These are phyloP conservation scores for Callinectes sapidus DNA, from an alignment of 2,888 invertebrate genomes.

Conservation along the genomic window DNA sequence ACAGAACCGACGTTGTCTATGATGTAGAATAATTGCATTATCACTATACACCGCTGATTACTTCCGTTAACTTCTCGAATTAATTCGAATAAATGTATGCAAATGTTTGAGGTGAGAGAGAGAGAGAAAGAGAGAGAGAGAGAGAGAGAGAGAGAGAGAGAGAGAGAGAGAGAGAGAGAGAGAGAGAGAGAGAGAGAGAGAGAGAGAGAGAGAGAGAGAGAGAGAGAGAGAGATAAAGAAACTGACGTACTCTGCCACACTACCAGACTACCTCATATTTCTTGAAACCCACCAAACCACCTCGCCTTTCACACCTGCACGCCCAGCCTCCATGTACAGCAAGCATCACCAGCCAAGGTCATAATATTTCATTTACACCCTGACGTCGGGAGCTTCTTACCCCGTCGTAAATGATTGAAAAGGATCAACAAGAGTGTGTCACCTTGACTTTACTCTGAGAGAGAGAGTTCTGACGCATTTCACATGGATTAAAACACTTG, in stretches of 20 bases:
- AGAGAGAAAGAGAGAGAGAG: not conserved
- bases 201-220: constrained; percentile 30
- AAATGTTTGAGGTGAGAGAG: not conserved
- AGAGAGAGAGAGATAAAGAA: constrained; percentile 13
- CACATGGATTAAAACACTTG: not conserved
- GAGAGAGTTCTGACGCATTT: not conserved
- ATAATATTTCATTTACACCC: not conserved
- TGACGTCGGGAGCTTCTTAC: not conserved
- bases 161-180: not conserved
- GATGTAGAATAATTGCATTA: not conserved
- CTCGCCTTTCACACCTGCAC: not conserved
- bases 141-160: not conserved
- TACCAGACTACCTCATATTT: constrained; percentile 1
- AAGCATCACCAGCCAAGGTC: not conserved
- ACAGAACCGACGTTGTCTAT: not conserved
- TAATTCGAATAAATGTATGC: not conserved
- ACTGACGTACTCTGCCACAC: not conserved
- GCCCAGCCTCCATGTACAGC: not conserved
- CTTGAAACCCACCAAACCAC: constrained; percentile 8
- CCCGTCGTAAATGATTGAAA: not conserved
- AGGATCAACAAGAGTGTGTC: constrained; percentile 10
- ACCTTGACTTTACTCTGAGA: not conserved
- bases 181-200: not conserved
- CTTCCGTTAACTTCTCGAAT: not conserved
- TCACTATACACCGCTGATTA: constrained; percentile 12